A percentile compares a stretch with the other conserved stretches of the same genome.
Conservation (phyloP, 1,140 invertebrate species). For the Drosophila kurseongensis region DNA sequence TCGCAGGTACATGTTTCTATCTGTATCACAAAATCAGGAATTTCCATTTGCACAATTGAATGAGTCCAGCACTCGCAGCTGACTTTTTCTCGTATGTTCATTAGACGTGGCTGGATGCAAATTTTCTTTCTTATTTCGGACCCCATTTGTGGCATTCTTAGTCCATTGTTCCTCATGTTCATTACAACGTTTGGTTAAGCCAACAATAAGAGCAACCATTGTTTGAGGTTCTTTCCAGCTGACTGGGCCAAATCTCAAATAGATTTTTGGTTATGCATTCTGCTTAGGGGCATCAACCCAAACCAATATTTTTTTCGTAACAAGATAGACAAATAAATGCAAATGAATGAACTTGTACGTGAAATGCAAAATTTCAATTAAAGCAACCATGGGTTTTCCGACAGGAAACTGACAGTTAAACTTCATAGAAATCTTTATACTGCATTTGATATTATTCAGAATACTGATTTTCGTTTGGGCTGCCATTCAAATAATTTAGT, state of each 20-base stretch:
- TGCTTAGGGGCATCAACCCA: slow-evolving; percentile 10
- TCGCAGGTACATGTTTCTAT: background rate
- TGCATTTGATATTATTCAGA: background rate
- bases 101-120: slow-evolving; percentile 57
- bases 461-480: background rate
- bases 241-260: slow-evolving; percentile 25
- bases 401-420: background rate
- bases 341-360: slow-evolving; percentile 6
- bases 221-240: slow-evolving; percentile 18
- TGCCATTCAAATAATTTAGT: background rate
- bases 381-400: background rate
- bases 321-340: slow-evolving; percentile 28
- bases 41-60: slow-evolving; percentile 73
- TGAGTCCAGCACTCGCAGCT: slow-evolving; percentile 32
- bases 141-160: slow-evolving; percentile 16
- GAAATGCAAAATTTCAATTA: background rate
- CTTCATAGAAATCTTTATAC: background rate
- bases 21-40: slow-evolving; percentile 61
- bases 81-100: slow-evolving; percentile 50
- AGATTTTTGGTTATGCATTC: slow-evolving; percentile 28
- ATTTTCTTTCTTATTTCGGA: slow-evolving; percentile 39
- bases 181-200: slow-evolving; percentile 8
- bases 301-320: slow-evolving; percentile 13
- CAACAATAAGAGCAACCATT: slow-evolving; percentile 16
- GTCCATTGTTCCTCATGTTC: slow-evolving; percentile 6